Evolutionary conservation across 2,888 invertebrate genomes (phyloP), one percentile per base, ranked within the genome.

Genomic region (Drosophila flavopinicola): DNA sequence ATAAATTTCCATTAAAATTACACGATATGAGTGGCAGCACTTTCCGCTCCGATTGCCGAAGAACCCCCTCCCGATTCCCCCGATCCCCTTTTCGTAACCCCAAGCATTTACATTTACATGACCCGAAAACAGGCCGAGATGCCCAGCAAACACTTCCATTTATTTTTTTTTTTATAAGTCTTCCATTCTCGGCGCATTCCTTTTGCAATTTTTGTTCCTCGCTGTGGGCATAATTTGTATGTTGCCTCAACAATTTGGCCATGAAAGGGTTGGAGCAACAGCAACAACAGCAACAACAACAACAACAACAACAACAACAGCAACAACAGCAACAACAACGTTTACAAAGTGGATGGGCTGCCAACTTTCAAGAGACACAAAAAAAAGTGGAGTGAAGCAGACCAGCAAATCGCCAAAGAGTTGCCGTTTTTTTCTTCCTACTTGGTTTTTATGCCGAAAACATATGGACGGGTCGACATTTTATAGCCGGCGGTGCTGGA

Each of bases 1-100:
- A 80, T 87, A 83, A 79, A 85, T 80, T 83, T 87, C 76, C 80
- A 87, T 80, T 85, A 87, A 87, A 85, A 80, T 80, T 78, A 87
- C 76, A 80, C 66, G 80, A 83, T 48, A 53, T 60, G 45, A 41
- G 37, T 24, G 35, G 27, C 37, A 37, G 11, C 27, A 13, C 17
- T 17, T 37, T 4, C 25, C 13, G 24, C 2, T 11, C 47, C 20
- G 42, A 41, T 27, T 13, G n/a, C 30, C 30, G 2, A n/a, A 20
- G n/a, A n/a, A n/a, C 13, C 15, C 15, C 15, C 1, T 15, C 33
- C 33, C 33, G 2, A 33, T 33, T 15, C 25, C 20, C 20, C 20
- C 25, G 25, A 24, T 15, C 15, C 29, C 24, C 25, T 11, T 15
- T 13, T 24, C 11, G 35, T 32, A 41, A 24, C 51, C 51, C 29